phyloP scores from a whole-genome alignment of 35 echinoderm and acorn worm genomes.

The Heliocidaris tuberculata region DNA sequence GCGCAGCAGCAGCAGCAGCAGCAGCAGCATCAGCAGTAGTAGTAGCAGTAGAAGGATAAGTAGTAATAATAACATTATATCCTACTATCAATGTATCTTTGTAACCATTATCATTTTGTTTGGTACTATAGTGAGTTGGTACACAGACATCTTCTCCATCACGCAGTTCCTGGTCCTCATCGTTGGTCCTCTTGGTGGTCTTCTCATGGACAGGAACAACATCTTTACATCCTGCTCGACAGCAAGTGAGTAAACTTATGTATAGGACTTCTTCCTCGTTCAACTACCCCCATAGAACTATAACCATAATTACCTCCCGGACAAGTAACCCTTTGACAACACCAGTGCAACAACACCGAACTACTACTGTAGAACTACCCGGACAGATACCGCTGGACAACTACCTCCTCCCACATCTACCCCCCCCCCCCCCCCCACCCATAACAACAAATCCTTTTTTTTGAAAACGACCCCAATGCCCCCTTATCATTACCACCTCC shows the following conservation, averaged over 20 bases:
- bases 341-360: neutral
- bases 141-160: constrained; percentile 20
- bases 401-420: too few relatives aligned
- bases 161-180: constrained; percentile 16
- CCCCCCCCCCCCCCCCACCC: too few relatives aligned
- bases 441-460: too few relatives aligned
- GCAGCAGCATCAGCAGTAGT: neutral
- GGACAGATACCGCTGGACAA: too few relatives aligned
- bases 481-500: too few relatives aligned
- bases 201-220: constrained; percentile 51
- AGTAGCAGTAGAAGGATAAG: neutral
- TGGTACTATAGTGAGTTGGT: neutral
- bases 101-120: neutral
- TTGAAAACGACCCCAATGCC: too few relatives aligned
- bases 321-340: neutral
- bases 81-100: neutral
- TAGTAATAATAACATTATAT: neutral
- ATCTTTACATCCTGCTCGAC: neutral
- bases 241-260: neutral
- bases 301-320: too few relatives aligned
- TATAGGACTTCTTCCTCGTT: neutral
- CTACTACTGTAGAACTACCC: too few relatives aligned
- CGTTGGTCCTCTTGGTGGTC: constrained; percentile 40
- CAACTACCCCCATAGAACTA: too few relatives aligned
- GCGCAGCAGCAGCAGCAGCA: neutral